Evolutionary conservation across 2,797 vertebrate genomes (phyloP).

Genomic region (Galaxias olidus): DNA sequence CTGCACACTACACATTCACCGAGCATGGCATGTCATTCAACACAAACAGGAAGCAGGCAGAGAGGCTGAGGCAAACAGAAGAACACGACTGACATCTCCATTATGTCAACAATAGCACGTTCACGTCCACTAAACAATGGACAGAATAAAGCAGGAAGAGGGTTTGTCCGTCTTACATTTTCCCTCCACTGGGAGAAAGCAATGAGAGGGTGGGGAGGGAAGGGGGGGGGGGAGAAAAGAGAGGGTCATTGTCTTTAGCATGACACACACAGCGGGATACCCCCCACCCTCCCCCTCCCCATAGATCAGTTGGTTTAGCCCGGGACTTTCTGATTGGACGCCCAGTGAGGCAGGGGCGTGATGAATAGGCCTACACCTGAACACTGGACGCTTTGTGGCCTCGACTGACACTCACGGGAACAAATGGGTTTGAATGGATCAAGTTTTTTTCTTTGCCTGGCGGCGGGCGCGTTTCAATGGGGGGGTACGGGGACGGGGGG

Average conservation of each 20-base stretch:
- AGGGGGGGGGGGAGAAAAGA: background rate
- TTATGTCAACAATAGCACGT: conserved; percentile 29
- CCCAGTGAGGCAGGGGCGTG: conserved; percentile 56
- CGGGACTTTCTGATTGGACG: conserved; percentile 55
- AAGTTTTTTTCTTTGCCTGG: conserved; percentile 26
- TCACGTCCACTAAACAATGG: conserved; percentile 49
- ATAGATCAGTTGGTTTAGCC: conserved; percentile 67
- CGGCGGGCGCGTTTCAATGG: conserved; percentile 51
- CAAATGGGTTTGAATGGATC: conserved; percentile 45
- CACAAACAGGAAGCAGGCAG: too few relatives aligned
- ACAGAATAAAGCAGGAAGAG: too few relatives aligned
- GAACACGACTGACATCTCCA: too few relatives aligned
- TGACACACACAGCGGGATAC: conserved; percentile 60
- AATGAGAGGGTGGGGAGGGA: conserved; percentile 69
- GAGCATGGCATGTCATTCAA: conserved; percentile 39
- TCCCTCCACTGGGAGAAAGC: conserved; percentile 78
- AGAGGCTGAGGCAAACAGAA: too few relatives aligned
- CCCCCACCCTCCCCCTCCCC: conserved; percentile 21
- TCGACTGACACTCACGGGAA: conserved; percentile 65
- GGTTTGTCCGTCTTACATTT: conserved; percentile 74
- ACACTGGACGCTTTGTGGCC: conserved; percentile 63
- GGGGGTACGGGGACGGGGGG: too few relatives aligned
- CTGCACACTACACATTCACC: conserved; percentile 69
- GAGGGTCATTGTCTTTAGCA: conserved; percentile 70
- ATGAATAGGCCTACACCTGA: conserved; percentile 70